These are phyloP conservation scores for Gymnothorax javanicus DNA, from an alignment of 2,797 vertebrate genomes.

Conservation along the genomic window DNA sequence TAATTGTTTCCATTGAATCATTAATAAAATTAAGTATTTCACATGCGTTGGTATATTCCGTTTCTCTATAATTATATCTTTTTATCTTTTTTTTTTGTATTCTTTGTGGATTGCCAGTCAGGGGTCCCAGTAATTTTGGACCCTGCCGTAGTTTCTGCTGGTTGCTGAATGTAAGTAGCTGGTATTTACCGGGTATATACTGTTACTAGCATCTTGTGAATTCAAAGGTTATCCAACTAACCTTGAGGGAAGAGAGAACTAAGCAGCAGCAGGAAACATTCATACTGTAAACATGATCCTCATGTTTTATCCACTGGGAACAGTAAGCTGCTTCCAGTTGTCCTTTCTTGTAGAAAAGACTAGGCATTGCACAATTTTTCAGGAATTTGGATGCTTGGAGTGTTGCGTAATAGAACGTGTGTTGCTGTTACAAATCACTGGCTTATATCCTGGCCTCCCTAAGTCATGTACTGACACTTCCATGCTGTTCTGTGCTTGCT, in stretches of 20 bases:
- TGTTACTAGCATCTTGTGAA: too few relatives aligned
- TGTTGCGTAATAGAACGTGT: constrained; percentile 4
- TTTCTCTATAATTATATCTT: too few relatives aligned
- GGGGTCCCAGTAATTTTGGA: too few relatives aligned
- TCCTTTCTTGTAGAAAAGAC: background rate
- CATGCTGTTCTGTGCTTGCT: background rate
- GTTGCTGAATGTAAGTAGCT: too few relatives aligned
- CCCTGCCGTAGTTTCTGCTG: too few relatives aligned
- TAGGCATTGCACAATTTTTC: background rate
- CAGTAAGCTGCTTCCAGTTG: constrained; percentile 20
- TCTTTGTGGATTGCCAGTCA: too few relatives aligned
- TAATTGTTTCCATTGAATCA: too few relatives aligned
- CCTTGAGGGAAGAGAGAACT: background rate
- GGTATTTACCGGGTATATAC: too few relatives aligned
- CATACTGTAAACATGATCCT: background rate
- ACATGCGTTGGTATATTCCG: too few relatives aligned
- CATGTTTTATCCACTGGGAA: background rate
- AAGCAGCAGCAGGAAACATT: background rate
- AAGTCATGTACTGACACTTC: background rate
- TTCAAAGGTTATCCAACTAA: too few relatives aligned
- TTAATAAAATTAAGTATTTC: too few relatives aligned
- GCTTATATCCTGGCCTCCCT: background rate
- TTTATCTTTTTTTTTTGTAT: too few relatives aligned
- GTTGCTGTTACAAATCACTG: constrained; percentile 16
- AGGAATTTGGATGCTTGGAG: background rate